phyloP scores from a whole-genome alignment of 2,113 vertebrate species.

The Sarotherodon lohbergeri region DNA sequence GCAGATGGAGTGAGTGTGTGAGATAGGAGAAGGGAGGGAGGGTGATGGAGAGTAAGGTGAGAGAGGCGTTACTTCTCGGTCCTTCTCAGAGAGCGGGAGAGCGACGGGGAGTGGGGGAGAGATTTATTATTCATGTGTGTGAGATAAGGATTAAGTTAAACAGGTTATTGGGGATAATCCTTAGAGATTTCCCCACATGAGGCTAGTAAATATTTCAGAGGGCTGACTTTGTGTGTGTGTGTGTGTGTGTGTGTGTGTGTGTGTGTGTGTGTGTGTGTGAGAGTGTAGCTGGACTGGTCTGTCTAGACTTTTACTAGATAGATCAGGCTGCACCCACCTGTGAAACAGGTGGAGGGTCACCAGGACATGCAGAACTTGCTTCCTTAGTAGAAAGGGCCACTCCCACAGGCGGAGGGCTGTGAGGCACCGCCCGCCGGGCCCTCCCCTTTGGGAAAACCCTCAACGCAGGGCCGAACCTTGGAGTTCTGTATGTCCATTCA shows the following conservation, averaged over 20 bases:
- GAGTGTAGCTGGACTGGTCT: too few species aligned
- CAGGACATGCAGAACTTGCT: too few species aligned
- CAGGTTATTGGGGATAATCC: constrained; percentile 77
- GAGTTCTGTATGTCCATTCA: too few species aligned
- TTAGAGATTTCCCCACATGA: constrained; percentile 65
- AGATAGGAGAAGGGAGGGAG: constrained; percentile 15
- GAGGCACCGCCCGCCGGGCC: too few species aligned
- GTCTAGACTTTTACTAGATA: too few species aligned
- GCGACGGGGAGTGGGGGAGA: not conserved
- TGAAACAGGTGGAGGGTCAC: too few species aligned
- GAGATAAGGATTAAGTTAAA: constrained; percentile 78
- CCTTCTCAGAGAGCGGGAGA: constrained; percentile 15
- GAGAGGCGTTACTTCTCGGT: constrained; percentile 43
- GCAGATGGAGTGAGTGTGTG: constrained; percentile 55
- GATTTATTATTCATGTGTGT: constrained; percentile 74
- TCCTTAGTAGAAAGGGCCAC: too few species aligned
- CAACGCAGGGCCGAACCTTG: too few species aligned
- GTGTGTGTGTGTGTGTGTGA: not conserved
- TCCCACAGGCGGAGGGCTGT: too few species aligned
- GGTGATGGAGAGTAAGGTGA: constrained; percentile 45
- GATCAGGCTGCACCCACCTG: too few species aligned
- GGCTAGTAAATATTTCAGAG: constrained; percentile 68
- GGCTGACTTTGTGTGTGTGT: constrained; percentile 24
- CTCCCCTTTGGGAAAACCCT: too few species aligned
- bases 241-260: not conserved